These are phyloP conservation scores for Alosa sapidissima DNA, from an alignment of 2,797 vertebrate genomes.

Conservation along the genomic window DNA sequence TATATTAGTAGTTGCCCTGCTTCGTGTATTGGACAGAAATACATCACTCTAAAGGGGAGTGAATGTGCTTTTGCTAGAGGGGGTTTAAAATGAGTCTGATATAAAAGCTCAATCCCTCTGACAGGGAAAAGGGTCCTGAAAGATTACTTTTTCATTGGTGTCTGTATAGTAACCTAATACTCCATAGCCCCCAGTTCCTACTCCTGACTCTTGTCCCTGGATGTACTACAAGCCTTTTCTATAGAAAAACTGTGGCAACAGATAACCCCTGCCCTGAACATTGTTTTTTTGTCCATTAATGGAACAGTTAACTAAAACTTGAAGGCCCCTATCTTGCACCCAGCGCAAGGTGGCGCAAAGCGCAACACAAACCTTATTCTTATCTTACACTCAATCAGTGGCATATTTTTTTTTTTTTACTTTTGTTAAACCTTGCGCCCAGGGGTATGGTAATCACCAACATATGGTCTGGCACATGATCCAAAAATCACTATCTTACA, in stretches of 20 bases:
- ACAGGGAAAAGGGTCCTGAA: conserved; percentile 50
- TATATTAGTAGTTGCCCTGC: neutral
- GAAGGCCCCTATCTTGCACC: no score
- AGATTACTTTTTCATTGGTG: conserved; percentile 43
- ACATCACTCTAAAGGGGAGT: neutral
- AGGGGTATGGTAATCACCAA: no score
- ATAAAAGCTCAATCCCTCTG: conserved; percentile 40
- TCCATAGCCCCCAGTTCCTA: neutral
- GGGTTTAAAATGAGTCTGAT: conserved; percentile 48
- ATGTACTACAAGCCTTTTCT: neutral
- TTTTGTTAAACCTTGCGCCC: no score
- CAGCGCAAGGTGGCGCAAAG: no score
- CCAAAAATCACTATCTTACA: no score
- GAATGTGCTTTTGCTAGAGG: neutral
- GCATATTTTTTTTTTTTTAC: no score
- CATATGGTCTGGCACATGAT: no score
- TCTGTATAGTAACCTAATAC: neutral
- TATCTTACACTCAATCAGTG: no score
- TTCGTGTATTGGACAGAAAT: neutral
- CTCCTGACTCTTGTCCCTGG: neutral
- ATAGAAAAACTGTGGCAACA: neutral
- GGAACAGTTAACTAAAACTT: neutral
- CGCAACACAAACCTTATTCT: no score
- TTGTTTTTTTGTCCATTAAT: neutral
- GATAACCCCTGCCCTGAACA: neutral